Percentiles rank a stretch among this genome's conserved stretches.
Evolutionary conservation across 35 echinoderm and acorn worm species (phyloP).

Genomic region (Lytechinus variegatus): DNA sequence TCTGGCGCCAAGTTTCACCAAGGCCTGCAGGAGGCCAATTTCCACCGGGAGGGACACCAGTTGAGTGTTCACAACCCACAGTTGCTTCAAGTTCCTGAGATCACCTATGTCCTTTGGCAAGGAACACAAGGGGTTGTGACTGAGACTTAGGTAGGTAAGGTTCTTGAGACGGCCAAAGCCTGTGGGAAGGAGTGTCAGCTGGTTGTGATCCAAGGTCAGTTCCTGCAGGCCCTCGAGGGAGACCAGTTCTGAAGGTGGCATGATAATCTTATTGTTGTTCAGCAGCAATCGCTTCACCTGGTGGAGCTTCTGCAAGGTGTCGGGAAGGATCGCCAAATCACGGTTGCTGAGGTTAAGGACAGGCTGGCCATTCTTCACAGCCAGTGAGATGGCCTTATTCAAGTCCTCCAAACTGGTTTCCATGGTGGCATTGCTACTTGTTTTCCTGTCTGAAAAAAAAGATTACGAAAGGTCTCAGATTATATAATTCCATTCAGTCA

Average conservation of each 20-base stretch:
- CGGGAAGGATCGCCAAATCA: slow-evolving; percentile 70
- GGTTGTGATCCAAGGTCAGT: slow-evolving; percentile 88
- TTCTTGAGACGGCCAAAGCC: slow-evolving; percentile 84
- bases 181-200: slow-evolving; percentile 81
- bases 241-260: slow-evolving; percentile 90
- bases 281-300: slow-evolving; percentile 76
- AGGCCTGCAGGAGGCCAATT: slow-evolving; percentile 71
- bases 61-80: slow-evolving; percentile 80
- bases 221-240: slow-evolving; percentile 72
- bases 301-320: slow-evolving; percentile 67
- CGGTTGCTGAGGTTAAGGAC: slow-evolving; percentile 88
- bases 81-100: slow-evolving; percentile 72
- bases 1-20: slow-evolving; percentile 83
- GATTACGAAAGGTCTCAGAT: neutral
- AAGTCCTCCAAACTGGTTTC: slow-evolving; percentile 42
- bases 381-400: slow-evolving; percentile 51
- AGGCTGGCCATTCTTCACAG: slow-evolving; percentile 47
- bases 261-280: slow-evolving; percentile 89
- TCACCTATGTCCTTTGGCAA: slow-evolving; percentile 94
- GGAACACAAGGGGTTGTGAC: slow-evolving; percentile 81
- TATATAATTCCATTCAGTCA: no score
- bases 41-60: slow-evolving; percentile 73
- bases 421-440: slow-evolving; percentile 25
- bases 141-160: slow-evolving; percentile 84
- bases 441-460: neutral